Conservation (phyloP, 2,888 invertebrate genomes). For the Patella caerulea region DNA sequence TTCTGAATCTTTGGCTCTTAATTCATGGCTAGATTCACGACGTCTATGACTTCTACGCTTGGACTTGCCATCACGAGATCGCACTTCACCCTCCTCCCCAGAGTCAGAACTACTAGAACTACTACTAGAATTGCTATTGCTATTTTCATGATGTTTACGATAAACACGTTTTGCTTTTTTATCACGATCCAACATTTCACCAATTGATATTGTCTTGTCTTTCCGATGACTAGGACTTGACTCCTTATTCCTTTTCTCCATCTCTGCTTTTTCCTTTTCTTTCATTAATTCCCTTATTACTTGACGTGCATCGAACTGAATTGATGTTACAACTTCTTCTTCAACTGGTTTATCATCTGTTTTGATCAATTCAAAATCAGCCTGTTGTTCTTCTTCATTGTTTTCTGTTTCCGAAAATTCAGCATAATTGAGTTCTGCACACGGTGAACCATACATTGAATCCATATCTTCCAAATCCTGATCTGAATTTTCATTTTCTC, state of each 20-base stretch:
- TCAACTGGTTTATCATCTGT: neutral
- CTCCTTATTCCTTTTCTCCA: conserved; percentile 29
- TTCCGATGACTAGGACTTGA: neutral
- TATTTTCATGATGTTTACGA: neutral
- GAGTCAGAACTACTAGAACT: conserved; percentile 15
- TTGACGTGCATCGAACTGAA: neutral
- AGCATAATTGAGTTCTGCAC: conserved; percentile 36
- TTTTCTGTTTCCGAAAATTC: conserved; percentile 39
- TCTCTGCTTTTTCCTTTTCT: conserved; percentile 10
- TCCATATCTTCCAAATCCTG: conserved; percentile 31
- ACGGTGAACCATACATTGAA: conserved; percentile 36
- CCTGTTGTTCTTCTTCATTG: conserved; percentile 37
- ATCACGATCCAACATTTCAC: neutral
- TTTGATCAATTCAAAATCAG: neutral
- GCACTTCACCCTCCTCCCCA: conserved; percentile 24
- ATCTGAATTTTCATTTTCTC: conserved; percentile 34
- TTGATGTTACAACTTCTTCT: neutral
- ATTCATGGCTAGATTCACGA: conserved; percentile 15
- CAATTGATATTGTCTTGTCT: neutral
- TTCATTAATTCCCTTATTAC: conserved; percentile 13
- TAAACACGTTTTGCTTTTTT: neutral
- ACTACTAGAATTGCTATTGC: neutral
- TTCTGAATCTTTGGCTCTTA: neutral
- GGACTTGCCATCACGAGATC: conserved; percentile 19
- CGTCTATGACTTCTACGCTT: conserved; percentile 16